Base-by-base conservation (phyloP, 2,888 invertebrate genomes). In the Chrysina gloriosa region DNA sequence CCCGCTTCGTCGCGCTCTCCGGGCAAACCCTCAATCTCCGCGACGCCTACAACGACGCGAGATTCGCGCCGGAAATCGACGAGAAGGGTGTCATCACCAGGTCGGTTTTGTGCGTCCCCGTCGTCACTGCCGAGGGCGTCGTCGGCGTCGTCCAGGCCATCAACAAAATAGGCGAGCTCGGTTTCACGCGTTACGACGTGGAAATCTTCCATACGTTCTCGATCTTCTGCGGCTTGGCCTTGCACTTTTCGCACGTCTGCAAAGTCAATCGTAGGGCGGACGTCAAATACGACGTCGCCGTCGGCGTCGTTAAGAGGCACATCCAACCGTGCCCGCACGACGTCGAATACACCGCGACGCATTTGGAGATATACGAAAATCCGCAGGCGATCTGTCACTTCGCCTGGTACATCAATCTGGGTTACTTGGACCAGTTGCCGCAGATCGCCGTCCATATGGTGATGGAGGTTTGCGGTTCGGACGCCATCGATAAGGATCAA, bases 121-220 rank as follows among this genome's bases (percentile, higher is more conserved):
- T 89, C 42, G 71, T 79, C 61, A 86, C 86, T 61, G 85, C 80
- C 3, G 83, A 84, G 1, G 58, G 45, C 16, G 64, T 76, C 74
- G 25, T 77, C 87, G 89, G 89, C 54, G 85, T 88, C 0, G 85
- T 89, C 0, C 87, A 88, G 77, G 79, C 89, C 2, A 84, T 85
- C 0, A 89, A 89, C 78, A 89, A 89, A 77, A 80, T 73, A 6
- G 78, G 78, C 80, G 83, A 76, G 76, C 82, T 42, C 65, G 80
- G 85, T 1, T 89, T 89, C 75, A 82, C 83, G 36, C 39, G 72
- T 0, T 84, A 85, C 6, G 89, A 89, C 74, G 88, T 88, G 77
- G 75, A 80, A 47, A 79, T 89, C 63, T 86, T 88, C 73, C 76
- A 84, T 4, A 86, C 86, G 19, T 87, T 89, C 77, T 83, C 87